Conservation (phyloP, 1,140 invertebrate species). For the Oedothorax gibbosus region DNA sequence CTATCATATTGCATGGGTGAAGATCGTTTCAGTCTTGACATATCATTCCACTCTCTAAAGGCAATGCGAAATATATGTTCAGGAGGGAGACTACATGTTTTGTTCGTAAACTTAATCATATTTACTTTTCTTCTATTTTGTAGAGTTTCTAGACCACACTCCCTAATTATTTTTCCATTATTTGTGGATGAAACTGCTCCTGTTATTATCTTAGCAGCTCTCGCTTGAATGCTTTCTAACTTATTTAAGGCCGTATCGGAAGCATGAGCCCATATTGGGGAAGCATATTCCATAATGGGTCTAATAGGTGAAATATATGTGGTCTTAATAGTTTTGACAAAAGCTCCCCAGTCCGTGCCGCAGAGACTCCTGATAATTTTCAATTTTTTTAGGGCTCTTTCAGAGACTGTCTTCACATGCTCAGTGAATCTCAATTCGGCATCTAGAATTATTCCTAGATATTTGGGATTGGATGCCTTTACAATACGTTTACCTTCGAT, state of each 20-base stretch:
- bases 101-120: background rate
- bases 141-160: background rate
- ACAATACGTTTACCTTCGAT: background rate
- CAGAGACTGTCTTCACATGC: background rate
- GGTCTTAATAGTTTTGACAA: background rate
- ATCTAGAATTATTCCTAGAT: constrained; percentile 16
- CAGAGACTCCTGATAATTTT: constrained; percentile 17
- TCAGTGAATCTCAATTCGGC: constrained; percentile 18
- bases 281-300: background rate
- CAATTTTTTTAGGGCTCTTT: background rate
- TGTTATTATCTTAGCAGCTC: background rate
- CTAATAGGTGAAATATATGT: constrained; percentile 9
- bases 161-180: background rate
- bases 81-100: background rate
- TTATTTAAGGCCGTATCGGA: background rate
- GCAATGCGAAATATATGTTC: background rate
- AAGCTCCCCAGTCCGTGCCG: background rate
- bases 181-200: no score
- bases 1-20: no score
- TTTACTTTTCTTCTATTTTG: background rate
- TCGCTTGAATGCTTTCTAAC: background rate
- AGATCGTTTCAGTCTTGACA: background rate
- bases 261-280: no score
- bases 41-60: constrained; percentile 10
- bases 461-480: constrained; percentile 15